Evolutionary conservation across 2,113 vertebrate genomes (phyloP).

Genomic region (Crotalus horridus): DNA sequence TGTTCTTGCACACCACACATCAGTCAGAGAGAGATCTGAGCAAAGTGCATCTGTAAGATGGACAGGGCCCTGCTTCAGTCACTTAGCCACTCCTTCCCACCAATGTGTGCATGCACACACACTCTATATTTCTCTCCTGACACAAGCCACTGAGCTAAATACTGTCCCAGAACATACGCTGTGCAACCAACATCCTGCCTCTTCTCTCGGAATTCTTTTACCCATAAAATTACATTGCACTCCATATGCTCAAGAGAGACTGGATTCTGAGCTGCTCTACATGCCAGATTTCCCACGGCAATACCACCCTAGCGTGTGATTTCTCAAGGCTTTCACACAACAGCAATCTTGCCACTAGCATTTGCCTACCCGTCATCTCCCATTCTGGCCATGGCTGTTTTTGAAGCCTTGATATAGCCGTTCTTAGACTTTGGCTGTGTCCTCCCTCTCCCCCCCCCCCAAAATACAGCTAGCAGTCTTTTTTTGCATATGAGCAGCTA

Average conservation of each 20-base stretch:
- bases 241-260: background rate
- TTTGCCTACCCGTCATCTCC: constrained; percentile 20
- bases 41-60: background rate
- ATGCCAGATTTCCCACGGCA: background rate
- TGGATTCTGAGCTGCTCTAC: fast-evolving
- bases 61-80: background rate
- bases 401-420: constrained; percentile 24
- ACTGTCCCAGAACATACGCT: fast-evolving
- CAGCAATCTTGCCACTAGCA: background rate
- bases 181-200: fast-evolving
- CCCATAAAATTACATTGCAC: fast-evolving
- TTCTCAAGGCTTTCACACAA: constrained; percentile 11
- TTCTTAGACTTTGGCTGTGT: constrained; percentile 39
- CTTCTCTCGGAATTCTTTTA: background rate
- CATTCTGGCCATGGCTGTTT: background rate
- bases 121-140: background rate
- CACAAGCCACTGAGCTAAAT: background rate
- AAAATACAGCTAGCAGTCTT: constrained; percentile 19
- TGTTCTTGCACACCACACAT: background rate
- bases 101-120: background rate
- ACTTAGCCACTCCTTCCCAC: background rate
- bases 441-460: background rate
- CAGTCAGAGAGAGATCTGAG: background rate
- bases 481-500: constrained; percentile 20
- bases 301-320: background rate